A percentile compares a stretch with the other conserved stretches of the same genome.
phyloP scores from a whole-genome alignment of 1,140 invertebrate species.

The Drosophila watanabei region DNA sequence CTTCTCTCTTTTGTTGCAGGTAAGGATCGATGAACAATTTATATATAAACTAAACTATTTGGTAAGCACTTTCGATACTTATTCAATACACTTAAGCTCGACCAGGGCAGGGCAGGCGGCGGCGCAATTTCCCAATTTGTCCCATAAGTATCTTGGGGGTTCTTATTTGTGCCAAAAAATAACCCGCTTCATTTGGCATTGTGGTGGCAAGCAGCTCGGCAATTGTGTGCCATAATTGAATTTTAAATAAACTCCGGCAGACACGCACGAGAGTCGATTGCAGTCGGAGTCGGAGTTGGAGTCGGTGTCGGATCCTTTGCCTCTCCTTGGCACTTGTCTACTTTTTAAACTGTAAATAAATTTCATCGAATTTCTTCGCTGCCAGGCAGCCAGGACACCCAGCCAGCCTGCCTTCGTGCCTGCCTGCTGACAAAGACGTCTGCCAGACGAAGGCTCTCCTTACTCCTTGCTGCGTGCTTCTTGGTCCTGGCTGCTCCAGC shows the following conservation, averaged over 20 bases:
- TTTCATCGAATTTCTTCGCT: constrained; percentile 76
- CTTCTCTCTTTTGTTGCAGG: constrained; percentile 70
- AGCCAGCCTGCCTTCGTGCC: constrained; percentile 17
- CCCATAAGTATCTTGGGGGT: constrained; percentile 17
- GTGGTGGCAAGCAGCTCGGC: constrained; percentile 35
- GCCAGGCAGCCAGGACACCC: constrained; percentile 20
- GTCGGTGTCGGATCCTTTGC: constrained; percentile 14
- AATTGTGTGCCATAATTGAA: constrained; percentile 80
- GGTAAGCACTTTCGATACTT: constrained; percentile 65
- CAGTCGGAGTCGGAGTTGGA: constrained; percentile 6
- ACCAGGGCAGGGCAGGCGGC: constrained; percentile 5
- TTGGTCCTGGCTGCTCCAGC: constrained; percentile 29
- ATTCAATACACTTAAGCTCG: constrained; percentile 7
- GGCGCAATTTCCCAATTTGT: constrained; percentile 20
- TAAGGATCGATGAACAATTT: constrained; percentile 85
- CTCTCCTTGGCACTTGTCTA: constrained; percentile 64
- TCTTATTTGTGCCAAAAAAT: constrained; percentile 17
- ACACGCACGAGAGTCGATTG: constrained; percentile 43
- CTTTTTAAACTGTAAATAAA: constrained; percentile 82
- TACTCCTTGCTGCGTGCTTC: neutral
- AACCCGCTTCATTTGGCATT: constrained; percentile 43
- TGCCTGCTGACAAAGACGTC: constrained; percentile 32
- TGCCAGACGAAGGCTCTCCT: constrained; percentile 26
- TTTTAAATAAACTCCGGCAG: constrained; percentile 83
- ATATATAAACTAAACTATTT: constrained; percentile 84